These are phyloP conservation scores for Delphinus delphis DNA, from an alignment of 2,113 vertebrate species.

Conservation along the genomic window DNA sequence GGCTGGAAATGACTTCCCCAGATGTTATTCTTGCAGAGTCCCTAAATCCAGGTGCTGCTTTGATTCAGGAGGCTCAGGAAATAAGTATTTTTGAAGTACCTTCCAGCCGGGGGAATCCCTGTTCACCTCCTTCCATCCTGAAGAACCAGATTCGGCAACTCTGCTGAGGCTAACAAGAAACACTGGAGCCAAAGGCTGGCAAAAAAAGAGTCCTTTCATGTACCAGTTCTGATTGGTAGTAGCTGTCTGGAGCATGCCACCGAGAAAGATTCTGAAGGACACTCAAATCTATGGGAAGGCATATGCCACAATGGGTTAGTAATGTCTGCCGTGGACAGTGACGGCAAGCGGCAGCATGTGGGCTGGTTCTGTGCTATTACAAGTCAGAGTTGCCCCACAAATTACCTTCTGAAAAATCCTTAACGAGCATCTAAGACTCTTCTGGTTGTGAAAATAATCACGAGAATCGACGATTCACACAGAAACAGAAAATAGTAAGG, in stretches of 20 bases:
- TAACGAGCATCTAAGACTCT: background rate
- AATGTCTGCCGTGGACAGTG: background rate
- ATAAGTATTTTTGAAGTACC: background rate
- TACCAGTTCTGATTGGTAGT: background rate
- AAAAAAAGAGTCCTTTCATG: background rate
- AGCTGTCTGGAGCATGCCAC: background rate
- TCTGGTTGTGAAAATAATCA: background rate
- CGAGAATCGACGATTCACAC: background rate
- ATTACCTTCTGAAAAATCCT: background rate
- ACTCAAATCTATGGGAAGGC: background rate
- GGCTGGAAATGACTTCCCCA: background rate
- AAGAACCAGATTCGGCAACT: background rate
- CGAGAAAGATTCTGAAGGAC: background rate
- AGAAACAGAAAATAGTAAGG: background rate
- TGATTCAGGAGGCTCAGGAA: background rate
- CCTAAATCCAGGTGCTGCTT: background rate
- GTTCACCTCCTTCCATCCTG: background rate
- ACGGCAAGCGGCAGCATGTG: background rate
- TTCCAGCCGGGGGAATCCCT: background rate
- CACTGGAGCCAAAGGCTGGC: background rate
- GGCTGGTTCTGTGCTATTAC: background rate
- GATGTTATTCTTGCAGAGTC: slow-evolving; percentile 22
- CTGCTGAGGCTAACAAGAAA: background rate
- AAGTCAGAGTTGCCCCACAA: background rate
- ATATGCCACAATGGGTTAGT: background rate